Base-by-base conservation (phyloP, 2,888 invertebrate species). In the Macrosiphum euphorbiae region DNA sequence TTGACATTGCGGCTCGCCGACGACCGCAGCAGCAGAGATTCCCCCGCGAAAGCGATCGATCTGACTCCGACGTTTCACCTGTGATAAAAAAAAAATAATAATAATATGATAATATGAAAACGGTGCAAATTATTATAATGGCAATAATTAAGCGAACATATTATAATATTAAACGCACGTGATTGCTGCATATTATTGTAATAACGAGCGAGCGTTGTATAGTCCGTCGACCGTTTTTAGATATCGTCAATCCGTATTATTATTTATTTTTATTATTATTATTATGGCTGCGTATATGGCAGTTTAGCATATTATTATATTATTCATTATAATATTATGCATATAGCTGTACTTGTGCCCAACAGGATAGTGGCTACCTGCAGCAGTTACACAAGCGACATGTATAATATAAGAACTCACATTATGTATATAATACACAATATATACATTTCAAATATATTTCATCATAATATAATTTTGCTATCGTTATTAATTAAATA, bases 1-100 rank as follows among this genome's bases (percentile, higher is more conserved):
- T 93, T 93, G 93, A 93, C 93, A 93, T 93, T 93, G 93, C 67
- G 11, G 44, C 41, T 4, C 4, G 91, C 58, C n/a, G 50, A 90
- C 61, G 92, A 85, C 91, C 91, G 86, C 47, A 4, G 4, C 47
- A 47, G 47, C 85, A 50, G 24, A 85, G 85, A 91, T 91, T 44
- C 52, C 3, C 28, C 50, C 91, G 91, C 91, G 91, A 91, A 85
- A 91, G 91, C 92, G 16, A 86, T 91, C 86, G 26, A 87, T 61
- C 86, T 61, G 47, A 41, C 44, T 44, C 16, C 89, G 20, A 41
- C 67, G 50, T n/a, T 88, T 50, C 50, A 50, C 26, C 67, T 20
- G 44, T 61, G 26, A 55, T 35, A 55, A 16, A 11, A 50, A n/a
- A 13, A 11, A 11, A n/a, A 24, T 55, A 7, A 20, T 24, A 8